Evolutionary conservation across 2,113 vertebrate species (phyloP).

Genomic region (Macroglossus sobrinus): DNA sequence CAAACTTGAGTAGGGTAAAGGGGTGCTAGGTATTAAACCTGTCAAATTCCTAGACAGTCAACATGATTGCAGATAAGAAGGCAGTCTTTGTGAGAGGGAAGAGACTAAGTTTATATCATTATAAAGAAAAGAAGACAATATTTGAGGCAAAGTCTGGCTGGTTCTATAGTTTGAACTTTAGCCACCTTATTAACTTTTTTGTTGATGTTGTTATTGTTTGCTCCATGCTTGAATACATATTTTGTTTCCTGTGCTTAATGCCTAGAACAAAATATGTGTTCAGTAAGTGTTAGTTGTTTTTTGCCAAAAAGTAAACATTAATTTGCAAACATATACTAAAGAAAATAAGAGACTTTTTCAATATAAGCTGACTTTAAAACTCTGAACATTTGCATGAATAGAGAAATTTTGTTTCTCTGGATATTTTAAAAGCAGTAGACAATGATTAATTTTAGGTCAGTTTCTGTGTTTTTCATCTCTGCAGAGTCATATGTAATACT

Average conservation of each 20-base stretch:
- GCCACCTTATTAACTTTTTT: background rate
- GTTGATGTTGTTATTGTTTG: background rate
- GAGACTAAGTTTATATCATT: background rate
- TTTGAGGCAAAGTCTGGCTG: background rate
- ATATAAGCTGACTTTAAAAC: background rate
- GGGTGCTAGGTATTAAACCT: background rate
- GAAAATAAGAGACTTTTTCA: background rate
- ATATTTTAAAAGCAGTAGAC: background rate
- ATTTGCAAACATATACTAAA: background rate
- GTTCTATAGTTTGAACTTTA: background rate
- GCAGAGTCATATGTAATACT: background rate
- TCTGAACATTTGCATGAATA: background rate
- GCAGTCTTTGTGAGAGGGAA: background rate
- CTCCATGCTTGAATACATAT: background rate
- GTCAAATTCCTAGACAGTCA: background rate
- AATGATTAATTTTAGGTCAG: background rate
- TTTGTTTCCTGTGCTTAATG: background rate
- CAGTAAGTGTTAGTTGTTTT: background rate
- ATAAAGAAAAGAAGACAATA: background rate
- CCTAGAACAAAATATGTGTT: background rate
- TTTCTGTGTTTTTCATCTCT: background rate
- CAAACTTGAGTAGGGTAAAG: background rate
- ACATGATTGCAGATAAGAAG: background rate
- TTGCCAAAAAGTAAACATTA: background rate
- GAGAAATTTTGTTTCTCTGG: background rate